These are phyloP conservation scores for Parazoanthus swiftii DNA, from an alignment of 92 coral and sea anemone genomes.

Conservation along the genomic window DNA sequence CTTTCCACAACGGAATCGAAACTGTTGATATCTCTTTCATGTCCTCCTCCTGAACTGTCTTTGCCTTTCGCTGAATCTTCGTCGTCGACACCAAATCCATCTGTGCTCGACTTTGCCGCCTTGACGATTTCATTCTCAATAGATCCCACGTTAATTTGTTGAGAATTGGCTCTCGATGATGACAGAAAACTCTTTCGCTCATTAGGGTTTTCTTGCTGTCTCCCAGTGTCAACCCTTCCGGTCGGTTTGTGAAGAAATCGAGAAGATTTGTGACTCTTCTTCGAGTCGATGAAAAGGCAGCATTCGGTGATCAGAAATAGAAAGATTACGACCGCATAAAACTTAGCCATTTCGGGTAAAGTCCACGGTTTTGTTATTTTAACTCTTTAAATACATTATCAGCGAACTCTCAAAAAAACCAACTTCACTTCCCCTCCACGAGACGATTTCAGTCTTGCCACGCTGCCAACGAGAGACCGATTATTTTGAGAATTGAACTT, in stretches of 20 bases:
- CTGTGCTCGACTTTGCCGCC: conserved; percentile 12
- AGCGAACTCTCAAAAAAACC: not conserved
- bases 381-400: not conserved
- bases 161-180: conserved; percentile 9
- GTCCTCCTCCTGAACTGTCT: conserved; percentile 28
- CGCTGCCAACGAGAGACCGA: not conserved
- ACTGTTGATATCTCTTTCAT: not conserved
- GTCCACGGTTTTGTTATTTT: not conserved
- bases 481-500: conserved; percentile 1
- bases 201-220: not conserved
- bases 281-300: conserved; percentile 1
- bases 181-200: conserved; percentile 14
- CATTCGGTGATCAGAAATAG: not conserved
- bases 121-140: conserved; percentile 11
- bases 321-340: not conserved
- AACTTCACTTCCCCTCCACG: not conserved
- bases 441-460: not conserved
- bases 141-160: not conserved
- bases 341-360: not conserved
- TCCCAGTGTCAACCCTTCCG: conserved; percentile 2
- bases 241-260: not conserved
- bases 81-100: conserved; percentile 29
- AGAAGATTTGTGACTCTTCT: conserved; percentile 3
- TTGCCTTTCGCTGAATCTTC: conserved; percentile 24
- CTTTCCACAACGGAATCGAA: conserved; percentile 4